Base-by-base conservation (phyloP, 1,140 invertebrate species). In the Magallana ariakensis region DNA sequence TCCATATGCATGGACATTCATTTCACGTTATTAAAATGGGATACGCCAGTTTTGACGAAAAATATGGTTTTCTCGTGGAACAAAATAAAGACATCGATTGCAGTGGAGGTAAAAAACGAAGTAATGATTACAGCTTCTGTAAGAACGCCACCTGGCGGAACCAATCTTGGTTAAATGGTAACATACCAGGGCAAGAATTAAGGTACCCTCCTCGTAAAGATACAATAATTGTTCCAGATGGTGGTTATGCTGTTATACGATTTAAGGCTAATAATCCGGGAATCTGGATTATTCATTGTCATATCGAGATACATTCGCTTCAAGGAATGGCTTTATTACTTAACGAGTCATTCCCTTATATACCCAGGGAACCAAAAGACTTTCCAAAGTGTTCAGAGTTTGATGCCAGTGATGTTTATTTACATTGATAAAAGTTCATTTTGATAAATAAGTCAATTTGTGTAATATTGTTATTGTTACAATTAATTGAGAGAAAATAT, bases 1-100 rank as follows among this genome's bases (percentile, higher is more conserved):
- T 97, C 87, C 97, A 97, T 93, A 94, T 97, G 16, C 97, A 97
- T 91, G 97, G 97, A 1, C 96, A 97, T 93, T 96, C 95, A 90
- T 97, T 97, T 93, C 96, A 96, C 90, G 95, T 97, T 0, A 95
- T 97, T 0, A 97, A 95, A 57, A 95, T 96, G 88, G 96, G 91
- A 26, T 89, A 91, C 84, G 86, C 66, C 1, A 80, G 84, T 13
- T 90, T 92, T 62, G 89, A 92, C 58, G 57, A 87, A n/a, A 87
- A 85, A 9, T 90, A 85, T 83, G 90, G 94, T 16, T 87, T 85
- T 11, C 80, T 89, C 11, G 75, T 87, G n/a, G 81, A 11, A 0
- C 87, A 91, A 3, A 93, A 90, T 70, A 11, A 5, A 9, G 93
- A 92, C 60, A 89, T 93, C 5, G 86, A 90, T 46, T 93, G 93